Conservation (phyloP, 2,113 vertebrate species). For the Octodon degus region DNA sequence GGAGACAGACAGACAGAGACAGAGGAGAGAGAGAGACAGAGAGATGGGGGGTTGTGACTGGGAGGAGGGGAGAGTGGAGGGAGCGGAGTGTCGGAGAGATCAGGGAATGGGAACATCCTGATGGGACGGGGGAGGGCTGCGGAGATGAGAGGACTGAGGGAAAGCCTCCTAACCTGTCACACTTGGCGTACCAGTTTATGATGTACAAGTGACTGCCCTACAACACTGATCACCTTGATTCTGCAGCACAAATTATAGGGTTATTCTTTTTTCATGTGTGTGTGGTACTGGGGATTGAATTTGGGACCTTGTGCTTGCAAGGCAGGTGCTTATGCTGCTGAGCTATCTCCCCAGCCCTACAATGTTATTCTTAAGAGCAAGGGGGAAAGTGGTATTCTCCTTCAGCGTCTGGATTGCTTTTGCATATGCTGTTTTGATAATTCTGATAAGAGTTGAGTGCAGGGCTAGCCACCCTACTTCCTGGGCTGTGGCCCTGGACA, state of each 20-base stretch:
- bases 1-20: too few species aligned
- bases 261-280: neutral
- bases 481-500: neutral
- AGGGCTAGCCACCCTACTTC: fast-evolving
- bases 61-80: neutral
- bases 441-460: neutral
- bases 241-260: too few species aligned
- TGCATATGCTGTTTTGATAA: neutral
- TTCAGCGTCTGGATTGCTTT: neutral
- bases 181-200: neutral
- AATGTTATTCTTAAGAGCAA: too few species aligned
- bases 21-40: too few species aligned
- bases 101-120: neutral
- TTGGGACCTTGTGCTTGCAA: too few species aligned
- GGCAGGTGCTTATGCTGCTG: too few species aligned
- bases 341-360: too few species aligned
- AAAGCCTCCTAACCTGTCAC: neutral
- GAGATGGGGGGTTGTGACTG: neutral
- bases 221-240: neutral
- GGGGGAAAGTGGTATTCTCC: neutral
- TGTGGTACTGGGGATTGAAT: too few species aligned
- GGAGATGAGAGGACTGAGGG: neutral
- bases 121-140: neutral
- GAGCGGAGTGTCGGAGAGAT: neutral
- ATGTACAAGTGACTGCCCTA: neutral